Evolutionary conservation across 2,797 vertebrate genomes (phyloP).

Genomic region (Alauda arvensis): DNA sequence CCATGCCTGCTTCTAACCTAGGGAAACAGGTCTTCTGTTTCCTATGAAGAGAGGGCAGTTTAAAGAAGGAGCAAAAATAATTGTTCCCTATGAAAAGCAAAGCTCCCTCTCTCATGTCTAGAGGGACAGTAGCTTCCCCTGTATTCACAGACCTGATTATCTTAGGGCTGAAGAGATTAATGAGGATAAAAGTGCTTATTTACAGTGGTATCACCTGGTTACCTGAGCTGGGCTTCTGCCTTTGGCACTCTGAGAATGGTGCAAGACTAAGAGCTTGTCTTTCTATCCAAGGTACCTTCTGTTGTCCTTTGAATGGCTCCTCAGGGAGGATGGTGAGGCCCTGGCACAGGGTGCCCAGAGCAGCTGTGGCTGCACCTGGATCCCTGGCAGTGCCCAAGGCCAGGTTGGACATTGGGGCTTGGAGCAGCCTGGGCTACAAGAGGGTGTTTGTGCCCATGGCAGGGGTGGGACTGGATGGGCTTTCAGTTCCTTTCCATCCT

Average conservation of each 20-base stretch:
- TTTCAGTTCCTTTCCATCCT: background rate
- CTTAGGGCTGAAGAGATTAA: background rate
- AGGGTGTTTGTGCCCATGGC: background rate
- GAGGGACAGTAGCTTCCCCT: background rate
- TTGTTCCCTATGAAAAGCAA: background rate
- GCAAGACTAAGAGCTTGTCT: background rate
- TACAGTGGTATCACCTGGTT: background rate
- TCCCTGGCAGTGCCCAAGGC: background rate
- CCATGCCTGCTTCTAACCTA: background rate
- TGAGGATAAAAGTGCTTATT: background rate
- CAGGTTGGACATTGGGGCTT: fast-evolving
- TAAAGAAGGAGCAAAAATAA: background rate
- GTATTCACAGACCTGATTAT: fast-evolving
- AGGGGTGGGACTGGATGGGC: too few relatives aligned
- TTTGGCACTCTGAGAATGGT: background rate
- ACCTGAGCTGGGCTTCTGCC: background rate
- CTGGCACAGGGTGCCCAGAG: background rate
- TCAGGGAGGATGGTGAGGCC: background rate
- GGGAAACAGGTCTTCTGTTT: background rate
- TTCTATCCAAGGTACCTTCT: background rate
- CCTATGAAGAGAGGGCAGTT: background rate
- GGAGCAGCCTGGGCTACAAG: fast-evolving
- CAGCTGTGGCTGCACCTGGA: background rate
- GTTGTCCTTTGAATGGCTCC: background rate
- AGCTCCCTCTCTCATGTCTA: background rate